Base-by-base conservation (phyloP, 2,888 invertebrate species). In the Rhorus exstirpatorius region DNA sequence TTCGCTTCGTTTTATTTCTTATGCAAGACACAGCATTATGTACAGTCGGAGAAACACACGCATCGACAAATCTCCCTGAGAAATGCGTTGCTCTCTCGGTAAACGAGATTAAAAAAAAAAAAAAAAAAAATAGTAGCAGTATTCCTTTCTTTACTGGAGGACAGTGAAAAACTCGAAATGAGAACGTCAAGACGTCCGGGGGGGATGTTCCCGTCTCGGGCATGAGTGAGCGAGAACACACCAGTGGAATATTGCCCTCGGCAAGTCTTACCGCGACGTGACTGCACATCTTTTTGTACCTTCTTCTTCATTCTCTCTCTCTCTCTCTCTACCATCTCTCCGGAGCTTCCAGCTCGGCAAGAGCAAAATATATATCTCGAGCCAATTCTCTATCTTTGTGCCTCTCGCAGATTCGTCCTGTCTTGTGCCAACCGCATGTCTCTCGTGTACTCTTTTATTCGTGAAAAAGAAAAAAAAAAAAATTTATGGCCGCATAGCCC, bases 401-500 rank as follows among this genome's bases (percentile, higher is more conserved):
- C 51, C 74, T 82, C 74, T 61, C 38, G 70, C 74, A 75, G 82
- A 79, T 78, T 82, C 79, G 58, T 44, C 70, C 74, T 65, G 79
- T 82, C 74, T n/a, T 31, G 41, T 79, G 79, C 78, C 78, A 82
- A 82, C 74, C 74, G 82, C 82, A 65, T 8, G 4, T 38, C 70
- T 21, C 70, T 44, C 53, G 41, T 26, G 35, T 55, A 19, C 74
- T 72, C 60, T 76, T 65, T 51, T 75, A 55, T 61, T 68, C 51
- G 44, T 35, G 24, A 53, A 58, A 10, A 63, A 14, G 17, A 35
- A 49, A 19, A 31, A 46, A 60, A 17, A 21, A 72, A 46, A 58
- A 60, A 44, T 17, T 14, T 31, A 19, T 44, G 35, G 35, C 61
- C 24, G 21, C 60, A 49, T 31, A 17, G 26, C n/a, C 55, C 31